Conservation (phyloP, 2,797 vertebrate species). For the Eulemur albifrons region DNA sequence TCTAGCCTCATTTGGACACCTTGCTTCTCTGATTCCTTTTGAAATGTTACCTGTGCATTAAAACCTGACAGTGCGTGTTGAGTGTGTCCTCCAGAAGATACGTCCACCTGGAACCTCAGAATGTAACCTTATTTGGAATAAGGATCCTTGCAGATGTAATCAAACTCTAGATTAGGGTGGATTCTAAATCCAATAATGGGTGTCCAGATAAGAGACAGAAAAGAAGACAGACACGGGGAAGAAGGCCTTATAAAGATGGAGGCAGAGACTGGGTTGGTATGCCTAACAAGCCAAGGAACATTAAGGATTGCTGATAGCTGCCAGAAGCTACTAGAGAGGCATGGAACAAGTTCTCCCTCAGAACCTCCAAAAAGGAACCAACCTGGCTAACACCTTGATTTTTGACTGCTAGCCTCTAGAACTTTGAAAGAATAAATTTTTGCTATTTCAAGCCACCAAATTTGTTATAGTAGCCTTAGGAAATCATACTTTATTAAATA, state of each 20-base stretch:
- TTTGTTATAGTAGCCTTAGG: neutral
- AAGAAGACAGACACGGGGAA: neutral
- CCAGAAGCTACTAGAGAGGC: neutral
- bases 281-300: neutral
- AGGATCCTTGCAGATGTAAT: neutral
- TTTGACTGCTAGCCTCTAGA: neutral
- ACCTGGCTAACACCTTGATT: neutral
- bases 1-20: neutral
- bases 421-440: neutral
- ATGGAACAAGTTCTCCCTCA: neutral
- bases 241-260: neutral
- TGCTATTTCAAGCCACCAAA: neutral
- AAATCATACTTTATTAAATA: constrained; percentile 13
- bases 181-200: neutral
- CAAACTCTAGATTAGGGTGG: neutral
- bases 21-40: neutral
- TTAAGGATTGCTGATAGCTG: neutral
- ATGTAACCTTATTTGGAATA: neutral
- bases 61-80: neutral
- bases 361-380: neutral
- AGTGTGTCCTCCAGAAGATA: neutral
- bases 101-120: neutral
- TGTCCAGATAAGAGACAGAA: neutral
- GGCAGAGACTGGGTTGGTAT: neutral
- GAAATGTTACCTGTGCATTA: neutral